Evolutionary conservation across 2,797 vertebrate genomes (phyloP).

Genomic region (Tangara arthus): DNA sequence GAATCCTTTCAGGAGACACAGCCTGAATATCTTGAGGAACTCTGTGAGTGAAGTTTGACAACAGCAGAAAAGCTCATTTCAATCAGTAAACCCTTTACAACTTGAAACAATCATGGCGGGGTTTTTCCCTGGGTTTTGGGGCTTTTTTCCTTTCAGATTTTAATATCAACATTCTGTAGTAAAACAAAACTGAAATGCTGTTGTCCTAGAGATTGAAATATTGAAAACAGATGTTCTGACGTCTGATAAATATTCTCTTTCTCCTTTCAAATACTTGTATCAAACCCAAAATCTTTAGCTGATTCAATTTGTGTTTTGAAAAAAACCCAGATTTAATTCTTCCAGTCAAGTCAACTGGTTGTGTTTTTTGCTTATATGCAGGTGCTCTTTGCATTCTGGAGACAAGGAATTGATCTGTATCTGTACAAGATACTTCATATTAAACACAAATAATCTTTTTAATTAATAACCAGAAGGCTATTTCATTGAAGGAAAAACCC

Average conservation of each 20-base stretch:
- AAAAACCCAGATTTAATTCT: background rate
- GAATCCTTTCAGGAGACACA: background rate
- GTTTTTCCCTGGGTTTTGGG: background rate
- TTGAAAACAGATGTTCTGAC: background rate
- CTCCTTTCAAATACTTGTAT: background rate
- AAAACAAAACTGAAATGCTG: background rate
- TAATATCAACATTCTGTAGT: background rate
- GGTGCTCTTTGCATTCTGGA: background rate
- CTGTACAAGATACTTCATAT: background rate
- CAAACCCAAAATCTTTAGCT: background rate
- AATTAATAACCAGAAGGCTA: background rate
- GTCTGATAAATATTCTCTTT: background rate
- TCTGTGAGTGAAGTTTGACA: background rate
- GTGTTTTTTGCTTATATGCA: background rate
- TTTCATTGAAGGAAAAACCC: background rate
- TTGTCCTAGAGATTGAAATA: background rate
- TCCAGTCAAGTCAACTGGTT: background rate
- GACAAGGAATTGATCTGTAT: background rate
- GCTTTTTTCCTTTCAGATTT: background rate
- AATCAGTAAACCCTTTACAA: background rate
- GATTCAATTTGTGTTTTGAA: background rate
- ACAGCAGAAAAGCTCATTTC: background rate
- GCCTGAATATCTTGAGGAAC: background rate
- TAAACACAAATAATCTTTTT: background rate
- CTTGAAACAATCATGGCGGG: background rate